Conservation (phyloP, 2,797 vertebrate genomes). For the Premnoplex brunnescens region DNA sequence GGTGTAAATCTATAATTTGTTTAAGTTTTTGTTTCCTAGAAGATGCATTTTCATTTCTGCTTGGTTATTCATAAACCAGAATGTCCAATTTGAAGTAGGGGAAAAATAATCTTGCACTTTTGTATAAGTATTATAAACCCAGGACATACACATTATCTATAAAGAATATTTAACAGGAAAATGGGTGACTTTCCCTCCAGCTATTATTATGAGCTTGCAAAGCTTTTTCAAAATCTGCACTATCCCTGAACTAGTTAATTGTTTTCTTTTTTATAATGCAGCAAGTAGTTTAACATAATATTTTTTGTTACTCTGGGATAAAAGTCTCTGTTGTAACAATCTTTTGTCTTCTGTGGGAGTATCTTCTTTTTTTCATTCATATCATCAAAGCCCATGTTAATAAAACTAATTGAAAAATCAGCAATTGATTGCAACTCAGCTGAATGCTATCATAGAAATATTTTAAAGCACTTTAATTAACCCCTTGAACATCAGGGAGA, state of each 20-base stretch:
- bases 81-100: background rate
- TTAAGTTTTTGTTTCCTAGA: background rate
- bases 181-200: background rate
- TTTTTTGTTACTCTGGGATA: background rate
- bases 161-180: background rate
- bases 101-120: background rate
- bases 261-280: background rate
- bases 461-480: constrained; percentile 29
- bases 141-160: background rate
- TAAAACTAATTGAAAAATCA: constrained; percentile 16
- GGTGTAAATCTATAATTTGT: background rate
- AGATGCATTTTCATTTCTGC: background rate
- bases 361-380: background rate
- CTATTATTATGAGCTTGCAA: background rate
- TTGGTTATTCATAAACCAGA: background rate
- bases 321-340: background rate
- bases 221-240: background rate
- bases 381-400: background rate
- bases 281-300: background rate
- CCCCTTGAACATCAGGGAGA: background rate
- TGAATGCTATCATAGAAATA: background rate
- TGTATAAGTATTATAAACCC: background rate
- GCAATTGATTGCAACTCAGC: background rate
- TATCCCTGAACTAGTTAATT: background rate
- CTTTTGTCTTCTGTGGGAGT: background rate